Evolutionary conservation across 1,140 invertebrate genomes (phyloP).

Genomic region (Lasioglossum baleicum): DNA sequence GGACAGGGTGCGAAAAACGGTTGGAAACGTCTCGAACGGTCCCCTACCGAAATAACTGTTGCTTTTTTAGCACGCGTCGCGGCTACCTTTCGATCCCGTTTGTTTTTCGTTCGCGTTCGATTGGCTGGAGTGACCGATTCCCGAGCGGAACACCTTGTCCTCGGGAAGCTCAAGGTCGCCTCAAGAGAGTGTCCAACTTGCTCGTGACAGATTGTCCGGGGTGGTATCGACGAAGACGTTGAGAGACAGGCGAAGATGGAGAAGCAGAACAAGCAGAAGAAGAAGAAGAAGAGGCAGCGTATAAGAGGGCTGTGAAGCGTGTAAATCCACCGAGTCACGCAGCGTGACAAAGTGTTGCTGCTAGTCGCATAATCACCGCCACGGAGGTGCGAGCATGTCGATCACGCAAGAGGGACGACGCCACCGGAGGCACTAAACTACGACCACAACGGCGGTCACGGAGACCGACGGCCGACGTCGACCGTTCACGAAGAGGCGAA

Average conservation of each 20-base stretch:
- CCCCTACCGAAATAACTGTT: too few relatives aligned
- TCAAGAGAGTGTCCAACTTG: neutral
- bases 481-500: constrained; percentile 51
- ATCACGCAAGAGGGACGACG: constrained; percentile 54
- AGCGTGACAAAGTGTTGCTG: constrained; percentile 12
- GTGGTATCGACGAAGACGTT: neutral
- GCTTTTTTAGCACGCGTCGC: too few relatives aligned
- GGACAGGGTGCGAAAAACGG: too few relatives aligned
- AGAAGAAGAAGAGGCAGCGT: too few relatives aligned
- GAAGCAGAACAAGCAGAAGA: too few relatives aligned
- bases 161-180: constrained; percentile 31
- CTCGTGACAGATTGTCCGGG: neutral
- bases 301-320: neutral
- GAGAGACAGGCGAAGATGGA: too few relatives aligned
- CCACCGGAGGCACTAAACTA: constrained; percentile 41
- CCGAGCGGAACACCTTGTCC: neutral
- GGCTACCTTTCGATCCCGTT: neutral
- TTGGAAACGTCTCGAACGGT: too few relatives aligned
- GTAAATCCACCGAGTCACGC: constrained; percentile 12
- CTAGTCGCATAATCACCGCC: constrained; percentile 45
- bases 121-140: neutral
- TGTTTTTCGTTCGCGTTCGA: constrained; percentile 8
- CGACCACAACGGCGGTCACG: constrained; percentile 53
- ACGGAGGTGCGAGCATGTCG: constrained; percentile 47
- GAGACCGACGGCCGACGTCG: constrained; percentile 48